Percentiles rank a stretch among this genome's conserved stretches.
These are phyloP conservation scores for Osedax frankpressi DNA, from an alignment of 2,888 invertebrate genomes.

Conservation along the genomic window DNA sequence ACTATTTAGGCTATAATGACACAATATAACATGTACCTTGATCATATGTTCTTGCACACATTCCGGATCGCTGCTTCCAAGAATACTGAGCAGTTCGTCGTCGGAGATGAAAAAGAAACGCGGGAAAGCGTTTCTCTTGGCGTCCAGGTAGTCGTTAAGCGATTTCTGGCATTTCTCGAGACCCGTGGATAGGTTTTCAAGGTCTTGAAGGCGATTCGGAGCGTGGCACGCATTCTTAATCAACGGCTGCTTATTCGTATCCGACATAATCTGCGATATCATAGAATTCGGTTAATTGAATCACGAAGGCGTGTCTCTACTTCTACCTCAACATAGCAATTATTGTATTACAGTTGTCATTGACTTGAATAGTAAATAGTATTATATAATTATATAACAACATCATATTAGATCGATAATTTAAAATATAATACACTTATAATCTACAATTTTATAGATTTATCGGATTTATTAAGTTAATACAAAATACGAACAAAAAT, in stretches of 20 bases:
- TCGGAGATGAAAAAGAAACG: constrained; percentile 87
- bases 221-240: constrained; percentile 68
- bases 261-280: constrained; percentile 71
- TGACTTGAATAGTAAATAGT: no score
- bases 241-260: constrained; percentile 64
- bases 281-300: no score
- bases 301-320: no score
- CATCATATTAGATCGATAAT: no score
- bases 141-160: constrained; percentile 73
- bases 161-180: constrained; percentile 82
- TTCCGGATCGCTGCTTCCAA: constrained; percentile 69
- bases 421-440: no score
- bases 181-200: constrained; percentile 60
- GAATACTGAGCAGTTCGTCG: constrained; percentile 73
- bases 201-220: constrained; percentile 61
- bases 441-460: no score
- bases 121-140: constrained; percentile 73
- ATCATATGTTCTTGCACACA: constrained; percentile 85
- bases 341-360: no score
- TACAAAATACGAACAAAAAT: no score
- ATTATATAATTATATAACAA: background rate
- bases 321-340: no score
- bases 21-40: no score
- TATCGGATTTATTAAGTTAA: no score
- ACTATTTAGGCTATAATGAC: no score